phyloP scores from a whole-genome alignment of 2,113 vertebrate genomes.

The Limnothrissa miodon region DNA sequence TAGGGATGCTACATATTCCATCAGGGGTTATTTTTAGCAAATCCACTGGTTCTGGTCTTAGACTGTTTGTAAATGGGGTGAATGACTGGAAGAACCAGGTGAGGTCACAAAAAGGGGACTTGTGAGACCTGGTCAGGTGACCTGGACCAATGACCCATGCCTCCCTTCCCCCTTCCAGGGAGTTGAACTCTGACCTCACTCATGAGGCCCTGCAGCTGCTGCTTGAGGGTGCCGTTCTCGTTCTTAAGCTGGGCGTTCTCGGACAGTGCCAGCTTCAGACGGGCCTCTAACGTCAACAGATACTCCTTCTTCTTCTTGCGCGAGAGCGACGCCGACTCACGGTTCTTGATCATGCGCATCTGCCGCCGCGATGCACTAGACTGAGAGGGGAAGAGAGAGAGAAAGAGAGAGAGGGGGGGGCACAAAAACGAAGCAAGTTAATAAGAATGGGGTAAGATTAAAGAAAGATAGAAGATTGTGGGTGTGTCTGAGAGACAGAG shows the following conservation, averaged over 20 bases:
- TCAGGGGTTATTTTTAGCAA: not conserved
- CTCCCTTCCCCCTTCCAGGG: not conserved
- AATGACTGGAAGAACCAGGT: not conserved
- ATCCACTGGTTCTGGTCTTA: not conserved
- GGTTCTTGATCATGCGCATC: slow-evolving; percentile 96
- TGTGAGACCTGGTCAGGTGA: not conserved
- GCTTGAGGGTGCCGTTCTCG: slow-evolving; percentile 88
- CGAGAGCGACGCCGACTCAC: slow-evolving; percentile 90
- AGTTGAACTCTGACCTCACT: slow-evolving; percentile 74
- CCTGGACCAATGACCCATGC: not conserved
- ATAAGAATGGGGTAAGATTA: not conserved
- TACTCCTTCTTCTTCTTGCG: slow-evolving; percentile 96
- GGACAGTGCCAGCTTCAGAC: slow-evolving; percentile 79
- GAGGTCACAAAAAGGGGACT: not conserved
- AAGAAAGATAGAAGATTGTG: slow-evolving; percentile 11
- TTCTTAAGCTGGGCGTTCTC: slow-evolving; percentile 87
- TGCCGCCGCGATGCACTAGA: slow-evolving; percentile 81
- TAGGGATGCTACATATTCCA: not conserved
- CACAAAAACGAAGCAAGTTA: not conserved
- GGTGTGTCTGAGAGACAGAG: not conserved
- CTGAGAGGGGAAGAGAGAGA: slow-evolving; percentile 56
- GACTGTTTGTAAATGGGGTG: not conserved
- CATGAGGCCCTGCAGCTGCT: slow-evolving; percentile 84
- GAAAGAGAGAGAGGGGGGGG: not conserved
- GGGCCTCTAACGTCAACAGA: slow-evolving; percentile 82